Evolutionary conservation across 2,888 invertebrate genomes (phyloP), one percentile per base, ranked within the genome.

Genomic region (Vannuccia rotundouncinata): DNA sequence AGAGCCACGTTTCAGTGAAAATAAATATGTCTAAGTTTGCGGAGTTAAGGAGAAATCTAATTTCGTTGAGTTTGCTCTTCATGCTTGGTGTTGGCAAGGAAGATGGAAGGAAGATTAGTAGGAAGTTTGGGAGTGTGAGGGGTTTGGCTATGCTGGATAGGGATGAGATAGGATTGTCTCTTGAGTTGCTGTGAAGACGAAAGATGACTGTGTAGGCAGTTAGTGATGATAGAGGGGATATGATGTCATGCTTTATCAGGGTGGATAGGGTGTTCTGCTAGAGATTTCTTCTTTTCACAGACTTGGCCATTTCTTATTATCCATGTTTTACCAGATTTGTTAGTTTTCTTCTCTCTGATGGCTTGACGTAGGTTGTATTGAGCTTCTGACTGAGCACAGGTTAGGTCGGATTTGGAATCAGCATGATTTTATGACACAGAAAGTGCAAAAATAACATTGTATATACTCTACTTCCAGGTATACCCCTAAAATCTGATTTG

Each of bases 1-100:
- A 66, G 66, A 66, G 66, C 66, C 66, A 66, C 66, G 66, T 66
- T 66, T 66, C 66, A 27, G 66, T 66, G 66, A 66, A 66, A 66
- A 66, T 66, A 66, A 66, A 66, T 66, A 66, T 66, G 66, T 66
- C 66, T 66, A 66, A 66, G 66, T 66, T 66, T 13, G 25, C 66
- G 66, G 66, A 66, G 66, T n/a, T 66, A 66, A 66, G 66, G 66
- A 66, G 66, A 27, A 22, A 66, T 66, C 66, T 66, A 66, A 66
- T 66, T 66, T 66, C 66, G 66, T 66, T 27, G 66, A 66, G 66
- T 66, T 66, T 66, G 66, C 25, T 66, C 66, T 5, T 66, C 66
- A 66, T 66, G 66, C 66, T 66, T 27, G 66, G 66, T 66, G 66
- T 66, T 66, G 66, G 66, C 66, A 66, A 66, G 66, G 66, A 66